Evolutionary conservation across 2,797 vertebrate genomes (phyloP), one percentile per base, ranked within the genome.

Genomic region (Coreius guichenoti): DNA sequence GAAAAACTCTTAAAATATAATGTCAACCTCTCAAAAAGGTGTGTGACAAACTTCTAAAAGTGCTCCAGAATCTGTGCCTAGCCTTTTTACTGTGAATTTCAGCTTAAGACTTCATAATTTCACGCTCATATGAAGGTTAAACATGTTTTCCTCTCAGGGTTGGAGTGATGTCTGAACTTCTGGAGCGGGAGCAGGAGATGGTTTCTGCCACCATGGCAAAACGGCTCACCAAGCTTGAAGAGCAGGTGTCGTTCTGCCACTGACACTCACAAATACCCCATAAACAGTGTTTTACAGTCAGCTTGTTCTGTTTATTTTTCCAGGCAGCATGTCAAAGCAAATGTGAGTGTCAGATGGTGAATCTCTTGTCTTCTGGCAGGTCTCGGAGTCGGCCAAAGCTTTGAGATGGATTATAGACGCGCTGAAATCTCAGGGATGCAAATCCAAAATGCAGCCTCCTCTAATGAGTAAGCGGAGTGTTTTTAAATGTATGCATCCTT

Each of bases 321-420:
- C 19, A 33, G 67, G 21, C 33, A 45, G 33, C 4, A 5, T 68
- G 49, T 56, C 29, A 23, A 36, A 17, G n/a, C 23, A 33, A 31
- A 36, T 67, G 29, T 39, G 16, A 17, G 63, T 51, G 56, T 82
- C 45, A 80, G n/a, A n/a, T 17, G 54, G 14, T 39, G 31, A 9
- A 8, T 47, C 5, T 36, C 13, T 82, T 86, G 81, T 11, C 72
- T 84, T 65, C 84, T 83, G 85, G 72, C 90, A 99, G 98, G 92
- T 96, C 84, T 80, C 90, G 0, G 96, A 96, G 91, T 96, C 92
- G 0, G 68, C 94, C 85, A 95, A 92, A 92, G 95, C 95, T 0
- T 93, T 99, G 87, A 93, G 95, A 82, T 97, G 96, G 97, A 96
- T 99, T 17, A 92, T 97, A 90, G 95, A 95, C n/a, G 92, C 92